Conservation (phyloP, 2,113 vertebrate species). For the Crotophaga sulcirostris region DNA sequence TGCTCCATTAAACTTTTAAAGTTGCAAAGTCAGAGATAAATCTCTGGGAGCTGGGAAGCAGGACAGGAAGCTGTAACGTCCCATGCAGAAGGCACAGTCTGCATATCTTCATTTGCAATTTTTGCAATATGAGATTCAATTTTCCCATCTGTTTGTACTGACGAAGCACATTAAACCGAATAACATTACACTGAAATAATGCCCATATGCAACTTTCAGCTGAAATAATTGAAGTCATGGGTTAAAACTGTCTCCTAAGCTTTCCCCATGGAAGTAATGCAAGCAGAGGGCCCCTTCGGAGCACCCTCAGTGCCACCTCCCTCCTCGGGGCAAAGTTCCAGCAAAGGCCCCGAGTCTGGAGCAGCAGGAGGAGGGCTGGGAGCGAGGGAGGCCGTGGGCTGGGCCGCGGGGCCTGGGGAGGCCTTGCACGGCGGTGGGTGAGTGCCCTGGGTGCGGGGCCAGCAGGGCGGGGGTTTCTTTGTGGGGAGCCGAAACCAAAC, state of each 20-base stretch:
- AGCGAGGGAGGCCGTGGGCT: neutral
- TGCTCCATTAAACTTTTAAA: neutral
- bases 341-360: neutral
- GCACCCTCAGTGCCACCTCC: neutral
- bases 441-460: neutral
- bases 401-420: neutral
- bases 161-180: neutral
- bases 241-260: neutral
- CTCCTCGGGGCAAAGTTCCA: neutral
- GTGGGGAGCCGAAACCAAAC: neutral
- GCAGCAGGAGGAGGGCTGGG: neutral
- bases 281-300: neutral
- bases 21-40: neutral
- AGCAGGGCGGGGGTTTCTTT: neutral
- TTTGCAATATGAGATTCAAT: neutral
- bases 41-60: neutral
- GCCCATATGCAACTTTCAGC: neutral
- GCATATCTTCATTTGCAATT: neutral
- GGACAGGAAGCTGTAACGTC: neutral
- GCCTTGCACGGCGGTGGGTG: fast-evolving
- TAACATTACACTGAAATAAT: neutral
- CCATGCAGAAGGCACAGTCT: neutral
- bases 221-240: neutral
- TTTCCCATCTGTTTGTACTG: neutral
- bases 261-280: neutral